Base-by-base conservation (phyloP, 1,140 invertebrate species). In the Bombus sibiricus region DNA sequence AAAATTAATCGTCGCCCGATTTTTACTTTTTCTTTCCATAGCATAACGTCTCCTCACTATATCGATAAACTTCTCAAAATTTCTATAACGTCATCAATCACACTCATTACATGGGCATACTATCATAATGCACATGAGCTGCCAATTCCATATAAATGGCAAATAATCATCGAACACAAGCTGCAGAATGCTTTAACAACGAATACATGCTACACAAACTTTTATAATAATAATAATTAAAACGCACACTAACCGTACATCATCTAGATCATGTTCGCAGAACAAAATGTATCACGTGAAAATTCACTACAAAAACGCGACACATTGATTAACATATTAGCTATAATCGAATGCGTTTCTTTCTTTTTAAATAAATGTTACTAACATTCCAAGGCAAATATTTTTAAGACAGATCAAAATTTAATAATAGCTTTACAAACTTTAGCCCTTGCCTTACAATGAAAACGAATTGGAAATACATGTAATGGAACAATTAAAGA, bases 131-230 rank as follows among this genome's bases (percentile, higher is more conserved):
- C 77, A 37, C 78, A 62, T 71, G 77, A 91, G 85, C 89, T 91
- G 80, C 85, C 87, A 90, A 86, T 91, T 85, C 72, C 80, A 76
- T 91, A 69, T 64, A 89, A 85, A 86, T 71, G 66, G 71, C 85
- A 37, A 88, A 53, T 79, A 69, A 75, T 89, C 77, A 73, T 86
- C 41, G 37, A 86, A 86, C 73, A 88, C 81, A 68, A 89, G 87
- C 88, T 77, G 88, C 79, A 74, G 77, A 79, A 86, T 90, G 71
- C 41, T 76, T 83, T 64, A 85, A 81, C 86, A 86, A 71, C 37
- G 22, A 73, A 84, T 83, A 86, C 47, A 75, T 76, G 68, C 74
- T 81, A 68, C 74, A 72, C 28, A 76, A 82, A 89, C 73, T 62
- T 62, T 59, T 53, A 53, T 53, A 47, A 68, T 83, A 69, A 68